Conservation (phyloP, 2,113 vertebrate species). For the Lipophrys pholis region DNA sequence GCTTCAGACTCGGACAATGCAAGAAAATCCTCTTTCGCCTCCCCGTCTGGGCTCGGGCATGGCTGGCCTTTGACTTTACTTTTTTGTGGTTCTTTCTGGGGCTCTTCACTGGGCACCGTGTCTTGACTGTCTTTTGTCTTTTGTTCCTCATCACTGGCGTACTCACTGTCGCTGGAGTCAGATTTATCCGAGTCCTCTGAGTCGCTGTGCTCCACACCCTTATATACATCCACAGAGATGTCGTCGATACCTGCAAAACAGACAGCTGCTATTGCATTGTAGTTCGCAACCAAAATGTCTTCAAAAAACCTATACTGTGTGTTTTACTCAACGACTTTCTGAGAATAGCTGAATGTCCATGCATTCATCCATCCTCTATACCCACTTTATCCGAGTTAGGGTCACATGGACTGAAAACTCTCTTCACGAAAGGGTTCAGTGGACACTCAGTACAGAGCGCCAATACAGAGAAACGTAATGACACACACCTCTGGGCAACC, state of each 20-base stretch:
- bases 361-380: too few relatives aligned
- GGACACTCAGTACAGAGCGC: too few relatives aligned
- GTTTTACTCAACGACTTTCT: too few relatives aligned
- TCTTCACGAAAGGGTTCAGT: too few relatives aligned
- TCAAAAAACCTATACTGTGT: too few relatives aligned
- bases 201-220: slow-evolving; percentile 94
- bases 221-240: slow-evolving; percentile 95
- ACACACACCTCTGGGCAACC: too few relatives aligned
- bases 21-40: slow-evolving; percentile 77
- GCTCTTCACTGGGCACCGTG: slow-evolving; percentile 74
- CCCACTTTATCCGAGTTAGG: too few relatives aligned
- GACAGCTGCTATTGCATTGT: not conserved
- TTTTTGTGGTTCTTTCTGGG: slow-evolving; percentile 83
- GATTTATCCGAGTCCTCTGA: slow-evolving; percentile 98
- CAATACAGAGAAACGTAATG: too few relatives aligned
- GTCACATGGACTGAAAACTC: too few relatives aligned
- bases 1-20: slow-evolving; percentile 41
- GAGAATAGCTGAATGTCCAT: too few relatives aligned
- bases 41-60: slow-evolving; percentile 81
- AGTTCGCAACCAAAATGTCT: too few relatives aligned
- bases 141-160: slow-evolving; percentile 91
- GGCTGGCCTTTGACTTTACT: slow-evolving; percentile 84
- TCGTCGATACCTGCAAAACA: slow-evolving; percentile 92
- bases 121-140: slow-evolving; percentile 88
- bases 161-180: slow-evolving; percentile 95